These are phyloP conservation scores for Subacronicta megacephala DNA, from an alignment of 2,888 invertebrate species.

Conservation along the genomic window DNA sequence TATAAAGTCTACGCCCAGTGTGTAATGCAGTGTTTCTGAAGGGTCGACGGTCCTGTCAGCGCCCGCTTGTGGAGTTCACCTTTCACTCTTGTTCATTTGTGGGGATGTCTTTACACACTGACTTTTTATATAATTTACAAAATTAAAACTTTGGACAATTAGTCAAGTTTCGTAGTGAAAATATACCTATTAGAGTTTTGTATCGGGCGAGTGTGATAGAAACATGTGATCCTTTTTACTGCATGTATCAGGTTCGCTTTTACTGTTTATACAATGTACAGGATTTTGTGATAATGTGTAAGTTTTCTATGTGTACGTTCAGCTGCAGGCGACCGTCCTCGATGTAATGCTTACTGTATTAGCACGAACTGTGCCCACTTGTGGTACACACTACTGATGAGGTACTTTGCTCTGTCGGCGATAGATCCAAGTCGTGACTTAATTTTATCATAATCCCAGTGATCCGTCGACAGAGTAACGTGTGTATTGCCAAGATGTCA, in stretches of 20 bases:
- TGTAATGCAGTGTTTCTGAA: constrained; percentile 12
- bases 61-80: neutral
- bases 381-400: constrained; percentile 3
- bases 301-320: constrained; percentile 55
- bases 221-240: constrained; percentile 61
- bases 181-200: constrained; percentile 60
- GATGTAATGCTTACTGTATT: constrained; percentile 56
- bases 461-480: constrained; percentile 4
- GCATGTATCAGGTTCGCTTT: constrained; percentile 44
- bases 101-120: constrained; percentile 14
- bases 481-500: neutral
- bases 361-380: constrained; percentile 9
- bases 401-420: constrained; percentile 4
- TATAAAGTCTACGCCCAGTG: constrained; percentile 22
- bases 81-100: neutral
- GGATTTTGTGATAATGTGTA: constrained; percentile 64
- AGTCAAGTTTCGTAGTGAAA: constrained; percentile 52
- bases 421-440: neutral
- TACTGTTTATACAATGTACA: constrained; percentile 59
- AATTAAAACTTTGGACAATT: constrained; percentile 25
- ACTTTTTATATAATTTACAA: constrained; percentile 13
- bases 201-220: constrained; percentile 65
- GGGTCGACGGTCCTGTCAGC: constrained; percentile 10
- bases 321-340: constrained; percentile 69
- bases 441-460: constrained; percentile 10